A percentile compares a stretch with the other conserved stretches of the same genome.
These are phyloP conservation scores for Brachionus rubens DNA, from an alignment of 1,140 invertebrate species.

Conservation along the genomic window DNA sequence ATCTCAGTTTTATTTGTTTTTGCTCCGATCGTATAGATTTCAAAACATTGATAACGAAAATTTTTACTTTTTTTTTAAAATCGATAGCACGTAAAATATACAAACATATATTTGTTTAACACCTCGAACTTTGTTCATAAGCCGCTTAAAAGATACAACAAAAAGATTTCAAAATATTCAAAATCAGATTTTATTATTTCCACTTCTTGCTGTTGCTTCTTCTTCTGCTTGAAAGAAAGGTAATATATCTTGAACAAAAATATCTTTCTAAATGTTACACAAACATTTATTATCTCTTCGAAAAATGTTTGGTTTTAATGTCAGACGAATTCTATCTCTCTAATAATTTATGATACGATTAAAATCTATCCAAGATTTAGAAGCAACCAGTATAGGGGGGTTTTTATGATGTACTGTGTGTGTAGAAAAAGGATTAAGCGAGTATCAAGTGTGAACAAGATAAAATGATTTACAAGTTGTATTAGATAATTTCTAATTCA, in stretches of 20 bases:
- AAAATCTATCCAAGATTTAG: conserved; percentile 27
- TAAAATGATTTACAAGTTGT: too few species aligned
- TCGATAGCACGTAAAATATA: too few species aligned
- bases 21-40: neutral
- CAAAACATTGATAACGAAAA: neutral
- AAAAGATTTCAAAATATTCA: conserved; percentile 6
- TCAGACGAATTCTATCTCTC: too few species aligned
- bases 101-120: neutral
- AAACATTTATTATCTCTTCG: conserved; percentile 14
- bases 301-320: too few species aligned
- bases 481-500: conserved; percentile 23
- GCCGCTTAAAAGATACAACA: neutral
- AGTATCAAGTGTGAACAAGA: conserved; percentile 34
- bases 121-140: neutral
- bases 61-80: too few species aligned
- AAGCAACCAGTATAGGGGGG: too few species aligned
- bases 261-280: conserved; percentile 13
- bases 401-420: neutral
- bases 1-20: conserved; percentile 28
- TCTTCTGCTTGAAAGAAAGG: too few species aligned
- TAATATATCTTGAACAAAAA: conserved; percentile 39
- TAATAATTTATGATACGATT: too few species aligned
- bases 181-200: neutral
- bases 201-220: conserved; percentile 34
- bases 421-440: neutral